Evolutionary conservation across 2,888 invertebrate species (phyloP).

Genomic region (Laothoe populi): DNA sequence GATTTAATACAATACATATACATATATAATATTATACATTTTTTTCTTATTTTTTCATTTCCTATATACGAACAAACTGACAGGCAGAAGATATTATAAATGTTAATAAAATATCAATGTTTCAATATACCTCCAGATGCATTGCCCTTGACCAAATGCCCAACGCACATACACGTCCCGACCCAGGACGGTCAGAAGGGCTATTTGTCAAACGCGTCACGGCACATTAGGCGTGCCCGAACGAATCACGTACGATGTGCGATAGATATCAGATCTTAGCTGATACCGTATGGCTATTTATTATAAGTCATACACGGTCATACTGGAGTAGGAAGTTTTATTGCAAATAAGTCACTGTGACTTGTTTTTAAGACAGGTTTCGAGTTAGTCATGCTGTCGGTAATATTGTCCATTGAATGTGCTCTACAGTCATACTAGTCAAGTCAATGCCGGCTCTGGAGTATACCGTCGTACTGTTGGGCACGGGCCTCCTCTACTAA

Average conservation of each 20-base stretch:
- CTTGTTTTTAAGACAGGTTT: too few relatives aligned
- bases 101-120: too few relatives aligned
- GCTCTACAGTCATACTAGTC: background rate
- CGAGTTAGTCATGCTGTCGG: background rate
- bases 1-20: too few relatives aligned
- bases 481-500: too few relatives aligned
- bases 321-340: constrained; percentile 10
- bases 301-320: constrained; percentile 13
- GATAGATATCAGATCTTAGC: constrained; percentile 43
- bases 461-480: too few relatives aligned
- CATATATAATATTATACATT: too few relatives aligned
- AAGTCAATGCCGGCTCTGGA: too few relatives aligned
- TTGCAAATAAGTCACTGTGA: background rate
- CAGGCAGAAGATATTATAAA: too few relatives aligned
- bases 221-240: constrained; percentile 57
- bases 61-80: too few relatives aligned
- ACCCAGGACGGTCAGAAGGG: constrained; percentile 26
- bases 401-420: background rate
- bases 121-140: too few relatives aligned
- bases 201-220: constrained; percentile 63
- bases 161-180: background rate
- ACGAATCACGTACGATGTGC: constrained; percentile 38
- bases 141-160: constrained; percentile 8
- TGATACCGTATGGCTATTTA: constrained; percentile 38
- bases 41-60: too few relatives aligned